phyloP scores from a whole-genome alignment of 2,888 invertebrate species.

The Yponomeuta evonymella region DNA sequence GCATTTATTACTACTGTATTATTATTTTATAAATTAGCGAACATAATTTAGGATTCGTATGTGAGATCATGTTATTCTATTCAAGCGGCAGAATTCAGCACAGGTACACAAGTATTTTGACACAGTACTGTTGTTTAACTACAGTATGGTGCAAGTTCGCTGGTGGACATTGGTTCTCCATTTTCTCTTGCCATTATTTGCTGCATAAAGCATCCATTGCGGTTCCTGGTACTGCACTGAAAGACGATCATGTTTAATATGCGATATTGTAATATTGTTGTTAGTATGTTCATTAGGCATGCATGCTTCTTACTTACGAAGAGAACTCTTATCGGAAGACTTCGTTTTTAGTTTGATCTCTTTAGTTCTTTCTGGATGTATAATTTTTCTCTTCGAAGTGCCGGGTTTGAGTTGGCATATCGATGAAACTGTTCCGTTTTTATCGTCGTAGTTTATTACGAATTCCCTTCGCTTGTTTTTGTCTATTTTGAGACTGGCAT shows the following conservation, averaged over 20 bases:
- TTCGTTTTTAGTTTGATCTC: constrained; percentile 43
- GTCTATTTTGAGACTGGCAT: constrained; percentile 28
- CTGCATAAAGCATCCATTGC: constrained; percentile 45
- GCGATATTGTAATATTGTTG: constrained; percentile 32
- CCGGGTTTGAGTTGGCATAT: constrained; percentile 55
- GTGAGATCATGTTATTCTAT: constrained; percentile 13
- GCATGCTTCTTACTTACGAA: constrained; percentile 69
- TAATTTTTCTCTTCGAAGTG: constrained; percentile 45
- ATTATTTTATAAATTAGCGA: not conserved
- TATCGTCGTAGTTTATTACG: constrained; percentile 67
- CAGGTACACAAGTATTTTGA: not conserved
- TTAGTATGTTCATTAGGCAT: constrained; percentile 41
- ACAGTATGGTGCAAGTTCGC: constrained; percentile 66
- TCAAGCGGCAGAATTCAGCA: not conserved
- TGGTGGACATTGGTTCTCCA: constrained; percentile 51
- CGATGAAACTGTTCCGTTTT: constrained; percentile 67
- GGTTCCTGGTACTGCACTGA: constrained; percentile 65
- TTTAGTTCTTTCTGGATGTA: constrained; percentile 40
- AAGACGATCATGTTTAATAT: constrained; percentile 57
- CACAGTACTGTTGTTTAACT: not conserved
- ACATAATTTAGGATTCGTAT: constrained; percentile 10
- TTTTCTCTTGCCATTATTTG: constrained; percentile 45
- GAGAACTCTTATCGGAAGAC: constrained; percentile 41
- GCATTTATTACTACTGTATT: not conserved
- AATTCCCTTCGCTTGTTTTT: constrained; percentile 33